phyloP scores from a whole-genome alignment of 2,888 invertebrate species.

The Nycteola revayana region DNA sequence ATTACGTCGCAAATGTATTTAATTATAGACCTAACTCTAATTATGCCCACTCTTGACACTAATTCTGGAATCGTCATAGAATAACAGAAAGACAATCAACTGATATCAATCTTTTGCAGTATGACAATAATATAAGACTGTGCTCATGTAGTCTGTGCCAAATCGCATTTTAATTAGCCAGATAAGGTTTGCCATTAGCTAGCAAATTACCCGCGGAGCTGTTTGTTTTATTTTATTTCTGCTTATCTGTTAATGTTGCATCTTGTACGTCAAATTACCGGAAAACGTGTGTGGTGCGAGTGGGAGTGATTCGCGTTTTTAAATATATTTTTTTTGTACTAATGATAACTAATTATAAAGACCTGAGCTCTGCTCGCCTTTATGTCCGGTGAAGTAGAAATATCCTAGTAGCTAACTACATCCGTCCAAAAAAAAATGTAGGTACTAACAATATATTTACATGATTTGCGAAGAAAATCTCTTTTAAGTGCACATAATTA shows the following conservation, averaged over 20 bases:
- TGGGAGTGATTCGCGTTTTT: constrained; percentile 11
- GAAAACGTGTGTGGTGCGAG: constrained; percentile 38
- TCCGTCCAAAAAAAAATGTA: no score
- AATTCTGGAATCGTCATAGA: constrained; percentile 35
- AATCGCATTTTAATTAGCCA: constrained; percentile 78
- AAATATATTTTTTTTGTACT: no score
- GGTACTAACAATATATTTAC: no score
- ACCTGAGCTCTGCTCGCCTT: no score
- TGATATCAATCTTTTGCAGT: constrained; percentile 59
- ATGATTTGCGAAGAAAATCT: no score
- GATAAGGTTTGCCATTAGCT: constrained; percentile 73
- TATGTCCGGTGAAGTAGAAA: no score
- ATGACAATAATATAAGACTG: constrained; percentile 57
- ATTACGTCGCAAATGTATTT: constrained; percentile 30
- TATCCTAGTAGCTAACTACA: no score
- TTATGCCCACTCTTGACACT: constrained; percentile 44
- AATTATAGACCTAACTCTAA: constrained; percentile 28
- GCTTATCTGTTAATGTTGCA: constrained; percentile 69
- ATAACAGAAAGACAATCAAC: constrained; percentile 39
- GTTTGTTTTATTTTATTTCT: constrained; percentile 71
- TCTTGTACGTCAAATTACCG: constrained; percentile 68
- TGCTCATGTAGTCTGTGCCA: constrained; percentile 53
- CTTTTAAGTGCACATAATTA: no score
- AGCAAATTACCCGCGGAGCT: constrained; percentile 67
- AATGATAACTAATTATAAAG: no score